Evolutionary conservation across 2,113 vertebrate genomes (phyloP), one percentile per base, ranked within the genome.

Genomic region (Lagopus leucura): DNA sequence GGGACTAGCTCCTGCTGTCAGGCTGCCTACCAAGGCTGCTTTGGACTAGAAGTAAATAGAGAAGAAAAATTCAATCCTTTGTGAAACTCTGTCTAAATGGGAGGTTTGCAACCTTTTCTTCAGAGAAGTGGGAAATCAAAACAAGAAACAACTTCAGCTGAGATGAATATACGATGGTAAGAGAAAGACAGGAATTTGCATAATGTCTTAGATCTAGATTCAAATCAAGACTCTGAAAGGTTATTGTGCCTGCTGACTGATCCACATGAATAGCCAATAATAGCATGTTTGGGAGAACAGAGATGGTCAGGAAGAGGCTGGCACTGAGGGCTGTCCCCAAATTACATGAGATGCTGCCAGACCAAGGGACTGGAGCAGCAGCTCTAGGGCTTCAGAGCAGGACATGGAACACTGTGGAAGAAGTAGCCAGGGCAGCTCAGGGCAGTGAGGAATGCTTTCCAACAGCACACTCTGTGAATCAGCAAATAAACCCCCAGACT

Each of bases 1-100:
- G 76, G 58, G 64, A 65, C 69, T 15, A 71, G 48, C 42, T 95
- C 86, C 40, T 40, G 79, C 84, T 92, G 80, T 91, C 94, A 94
- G 54, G 38, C 69, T 89, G 81, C 64, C 78, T 58, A 83, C 40
- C 61, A 80, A 85, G 50, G 57, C 70, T 85, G 74, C 80, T 91
- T 90, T 47, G 34, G 60, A 55, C 55, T 86, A 63, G 73, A 79
- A 91, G 9, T 70, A 67, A 90, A 81, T 4, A 86, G 60, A 67
- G 89, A 86, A 25, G 5, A 47, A 60, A 88, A 50, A 91, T 18
- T 30, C 48, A 65, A 30, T 48, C n/a, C 34, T 73, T 86, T 69
- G n/a, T 77, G 50, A 92, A 54, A 69, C 58, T 84, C n/a, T 19
- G 66, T 24, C 21, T 13, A 82, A 67, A 42, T 10, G 7, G 36